Percentiles rank a stretch among this genome's conserved stretches.
phyloP scores from a whole-genome alignment of 2,113 vertebrate species.

The Mirounga angustirostris region DNA sequence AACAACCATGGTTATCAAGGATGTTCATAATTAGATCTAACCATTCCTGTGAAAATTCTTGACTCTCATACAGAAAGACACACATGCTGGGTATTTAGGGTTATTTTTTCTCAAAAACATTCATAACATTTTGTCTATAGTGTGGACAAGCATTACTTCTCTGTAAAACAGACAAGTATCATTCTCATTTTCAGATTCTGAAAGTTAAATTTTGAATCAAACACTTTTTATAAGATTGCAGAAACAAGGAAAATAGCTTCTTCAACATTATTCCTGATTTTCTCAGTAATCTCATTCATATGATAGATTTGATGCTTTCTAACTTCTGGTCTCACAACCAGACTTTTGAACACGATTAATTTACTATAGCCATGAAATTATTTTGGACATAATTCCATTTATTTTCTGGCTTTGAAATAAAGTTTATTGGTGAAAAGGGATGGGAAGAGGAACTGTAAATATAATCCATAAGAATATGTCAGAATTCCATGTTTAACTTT shows the following conservation, averaged over 20 bases:
- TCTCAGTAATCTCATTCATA: neutral
- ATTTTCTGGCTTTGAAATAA: neutral
- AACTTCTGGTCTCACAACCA: neutral
- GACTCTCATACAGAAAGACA: conserved; percentile 10
- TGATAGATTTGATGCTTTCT: neutral
- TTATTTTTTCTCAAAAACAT: neutral
- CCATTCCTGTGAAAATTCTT: conserved; percentile 9
- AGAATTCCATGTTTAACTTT: conserved; percentile 8
- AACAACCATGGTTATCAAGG: neutral
- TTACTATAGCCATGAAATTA: neutral
- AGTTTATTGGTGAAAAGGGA: neutral
- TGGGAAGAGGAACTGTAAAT: neutral
- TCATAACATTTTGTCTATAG: neutral
- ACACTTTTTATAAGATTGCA: neutral
- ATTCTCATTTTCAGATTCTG: neutral
- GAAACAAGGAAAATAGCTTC: neutral
- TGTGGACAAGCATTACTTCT: neutral
- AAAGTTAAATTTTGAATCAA: conserved; percentile 9
- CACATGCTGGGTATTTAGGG: neutral
- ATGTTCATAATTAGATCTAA: conserved; percentile 8
- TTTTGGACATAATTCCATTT: neutral
- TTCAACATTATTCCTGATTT: neutral
- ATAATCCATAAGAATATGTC: neutral
- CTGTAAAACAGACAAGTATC: neutral
- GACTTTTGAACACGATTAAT: conserved; percentile 13